Evolutionary conservation across 2,888 invertebrate genomes (phyloP), one percentile per base, ranked within the genome.

Genomic region (Xanthia togata): DNA sequence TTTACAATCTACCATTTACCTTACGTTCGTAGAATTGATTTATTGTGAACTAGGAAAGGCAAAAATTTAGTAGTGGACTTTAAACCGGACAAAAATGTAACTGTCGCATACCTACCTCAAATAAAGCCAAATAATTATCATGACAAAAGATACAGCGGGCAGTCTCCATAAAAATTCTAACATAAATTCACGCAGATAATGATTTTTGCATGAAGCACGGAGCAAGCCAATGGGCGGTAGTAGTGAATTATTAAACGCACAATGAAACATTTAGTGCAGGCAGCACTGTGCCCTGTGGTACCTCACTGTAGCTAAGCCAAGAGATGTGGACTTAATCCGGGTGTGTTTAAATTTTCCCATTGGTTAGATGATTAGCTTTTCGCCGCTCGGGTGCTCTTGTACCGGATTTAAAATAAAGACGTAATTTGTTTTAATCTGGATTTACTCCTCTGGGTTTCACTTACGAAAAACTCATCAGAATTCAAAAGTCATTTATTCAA

Each of bases 241-340:
- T 83, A 68, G 72, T 87, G 81, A 88, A 88, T 88, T 82, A 86
- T 83, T 83, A 86, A 88, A 64, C 70, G 59, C 64, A 78, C 81
- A 81, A 80, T 89, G 80, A 84, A 88, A 88, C 78, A 82, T 87
- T 82, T 77, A 83, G 73, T 73, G 72, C 60, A 70, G 73, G 79
- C 74, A 76, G 70, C 64, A 57, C 63, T n/a, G 65, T 57, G 26
- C 44, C 47, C 70, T 69, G 57, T 76, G 70, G 53, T 71, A 71
- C 64, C 78, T 76, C 64, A 72, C 68, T 59, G 64, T 57, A 64
- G 67, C 53, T 79, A 62, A 73, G 63, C 77, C 73, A 65, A 41
- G 69, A 72, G 73, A 73, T 64, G 70, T 69, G 65, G 63, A 68
- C 55, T 78, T 55, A 69, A 71, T 69, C 44, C 47, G 57, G 60